Evolutionary conservation across 2,113 vertebrate genomes (phyloP), one percentile per base, ranked within the genome.

Genomic region (Chloropsis cyanopogon): DNA sequence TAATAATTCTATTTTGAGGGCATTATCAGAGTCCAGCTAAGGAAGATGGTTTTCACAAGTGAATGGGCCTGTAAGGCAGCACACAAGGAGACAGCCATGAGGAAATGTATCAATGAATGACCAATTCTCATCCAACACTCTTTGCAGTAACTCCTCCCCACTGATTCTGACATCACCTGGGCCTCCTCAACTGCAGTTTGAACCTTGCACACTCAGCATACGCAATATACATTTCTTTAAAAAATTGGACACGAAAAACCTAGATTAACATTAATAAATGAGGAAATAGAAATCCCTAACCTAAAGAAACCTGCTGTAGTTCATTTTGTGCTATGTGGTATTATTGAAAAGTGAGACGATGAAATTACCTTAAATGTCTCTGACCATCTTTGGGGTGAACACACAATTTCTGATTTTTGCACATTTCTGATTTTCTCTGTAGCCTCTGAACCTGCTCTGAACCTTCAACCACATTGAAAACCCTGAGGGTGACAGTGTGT

Each of bases 401-500:
- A 53, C 0, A 2, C 37, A 83, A 33, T 19, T n/a, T n/a, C 35
- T 11, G 22, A 44, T 49, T 14, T 39, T 52, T 12, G 17, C 11
- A 33, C 50, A 60, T 63, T n/a, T 75, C 11, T 25, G 18, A 29
- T n/a, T 12, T 3, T 4, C 19, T 47, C 50, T 41, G 9, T 68
- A 14, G 11, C 6, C 6, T 63, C 23, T 59, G 19, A 76, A 47
- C 14, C 33, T 50, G 8, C 33, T 37, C 37, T 37, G 37, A 37
- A 37, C 37, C 37, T 37, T 37, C 37, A 37, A 49, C 5, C 46
- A 59, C 49, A 61, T 23, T 28, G 52, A 78, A 85, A 64, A 31
- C 9, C 42, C 33, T 10, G 31, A 86, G 13, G 13, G 11, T 0
- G 5, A 42, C 3, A 28, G 0, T 18, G 21, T 57, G 7, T n/a